Base-by-base conservation (phyloP, 1,140 invertebrate species). In the Scylla paramamosain region DNA sequence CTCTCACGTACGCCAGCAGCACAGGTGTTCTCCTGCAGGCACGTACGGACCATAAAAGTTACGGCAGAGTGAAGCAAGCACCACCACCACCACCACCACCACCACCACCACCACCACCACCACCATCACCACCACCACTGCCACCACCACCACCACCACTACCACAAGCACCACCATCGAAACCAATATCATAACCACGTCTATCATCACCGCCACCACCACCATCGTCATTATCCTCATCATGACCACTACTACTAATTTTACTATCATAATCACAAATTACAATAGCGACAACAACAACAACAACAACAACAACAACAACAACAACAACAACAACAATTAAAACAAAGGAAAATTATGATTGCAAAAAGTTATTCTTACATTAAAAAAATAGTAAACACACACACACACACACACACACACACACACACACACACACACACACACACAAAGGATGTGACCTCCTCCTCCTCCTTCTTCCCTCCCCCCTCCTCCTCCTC, bases 371-470 rank as follows among this genome's bases (percentile, higher is more conserved):
- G 52, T n/a, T n/a, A n/a, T 59, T 14, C 52, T 59, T 59, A 20
- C 67, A n/a, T 39, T 2, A 77, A 77, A 77, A n/a, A 77, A 77
- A 77, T 2, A 7, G 67, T n/a, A 7, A 77, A 2, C 25, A 77
- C 67, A 25, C 20, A 25, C 67, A 77, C 67, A 25, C n/a, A 77
- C 67, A 77, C 20, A 77, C 67, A 77, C 67, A 77, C 67, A 77
- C 67, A 77, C 67, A 77, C 67, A 77, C 67, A 77, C 67, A 77
- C n/a, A 77, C 67, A 77, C 20, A 77, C 67, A 77, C 67, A 77
- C 67, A 77, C 67, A 77, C 67, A 77, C 67, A 77, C 67, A 77
- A 59, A 77, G 67, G 20, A 77, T n/a, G n/a, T 77, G 25, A 77
- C 67, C 20, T 20, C 52, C 52, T 14, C 52, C 67, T 39, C 0